phyloP scores from a whole-genome alignment of 2,888 invertebrate genomes.

The Smittia sp. region DNA sequence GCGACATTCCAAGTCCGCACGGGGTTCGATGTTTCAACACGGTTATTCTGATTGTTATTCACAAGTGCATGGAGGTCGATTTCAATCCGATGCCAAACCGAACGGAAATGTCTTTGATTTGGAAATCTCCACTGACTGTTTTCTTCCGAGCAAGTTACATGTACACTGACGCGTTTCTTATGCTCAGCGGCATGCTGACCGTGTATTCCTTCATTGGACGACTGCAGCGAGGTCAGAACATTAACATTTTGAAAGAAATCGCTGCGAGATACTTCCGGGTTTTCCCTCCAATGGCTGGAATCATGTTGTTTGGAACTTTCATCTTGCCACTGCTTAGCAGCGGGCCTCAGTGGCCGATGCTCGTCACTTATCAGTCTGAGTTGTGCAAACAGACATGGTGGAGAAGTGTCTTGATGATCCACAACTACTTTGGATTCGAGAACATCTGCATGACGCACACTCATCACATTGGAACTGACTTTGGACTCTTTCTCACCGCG shows the following conservation, averaged over 20 bases:
- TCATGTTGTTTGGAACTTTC: conserved; percentile 66
- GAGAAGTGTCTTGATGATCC: conserved; percentile 68
- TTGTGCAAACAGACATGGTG: conserved; percentile 69
- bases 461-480: conserved; percentile 69
- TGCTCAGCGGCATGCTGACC: conserved; percentile 66
- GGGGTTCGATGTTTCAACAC: conserved; percentile 68
- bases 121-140: conserved; percentile 65
- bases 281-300: conserved; percentile 62
- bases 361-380: conserved; percentile 64
- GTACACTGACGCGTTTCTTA: conserved; percentile 69
- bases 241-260: conserved; percentile 62
- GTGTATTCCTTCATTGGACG: conserved; percentile 62
- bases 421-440: conserved; percentile 70
- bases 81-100: conserved; percentile 66
- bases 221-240: conserved; percentile 56
- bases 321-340: conserved; percentile 61
- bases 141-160: conserved; percentile 66
- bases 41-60: conserved; percentile 61
- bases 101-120: conserved; percentile 62
- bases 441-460: conserved; percentile 55
- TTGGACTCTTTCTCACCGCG: conserved; percentile 63
- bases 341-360: conserved; percentile 69
- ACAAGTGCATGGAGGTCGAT: conserved; percentile 70
- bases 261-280: conserved; percentile 60
- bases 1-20: conserved; percentile 64